These are phyloP conservation scores for Coremacera marginata DNA, from an alignment of 2,888 invertebrate genomes.

Conservation along the genomic window DNA sequence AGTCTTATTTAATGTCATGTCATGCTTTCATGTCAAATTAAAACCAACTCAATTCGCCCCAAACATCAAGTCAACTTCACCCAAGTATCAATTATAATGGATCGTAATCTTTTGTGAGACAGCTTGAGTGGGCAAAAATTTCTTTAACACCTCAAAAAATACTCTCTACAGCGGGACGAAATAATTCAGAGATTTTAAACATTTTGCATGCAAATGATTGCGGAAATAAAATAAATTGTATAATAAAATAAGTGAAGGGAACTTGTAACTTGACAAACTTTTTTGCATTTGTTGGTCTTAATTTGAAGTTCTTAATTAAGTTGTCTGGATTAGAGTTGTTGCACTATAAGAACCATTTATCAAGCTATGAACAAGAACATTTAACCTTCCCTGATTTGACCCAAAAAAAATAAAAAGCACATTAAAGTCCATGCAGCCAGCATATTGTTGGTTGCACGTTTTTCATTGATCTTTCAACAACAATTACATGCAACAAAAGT, in stretches of 20 bases:
- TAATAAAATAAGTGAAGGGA: not conserved
- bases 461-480: not conserved
- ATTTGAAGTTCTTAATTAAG: not conserved
- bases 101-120: not conserved
- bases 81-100: not conserved
- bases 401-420: too few species aligned
- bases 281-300: not conserved
- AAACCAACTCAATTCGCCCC: not conserved
- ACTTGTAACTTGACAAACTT: not conserved
- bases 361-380: too few species aligned
- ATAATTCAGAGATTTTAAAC: constrained; percentile 10
- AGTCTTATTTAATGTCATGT: too few species aligned
- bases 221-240: not conserved
- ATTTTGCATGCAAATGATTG: constrained; percentile 1
- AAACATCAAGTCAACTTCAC: not conserved
- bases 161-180: not conserved
- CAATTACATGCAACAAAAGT: not conserved
- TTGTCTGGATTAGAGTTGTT: too few species aligned
- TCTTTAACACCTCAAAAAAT: not conserved
- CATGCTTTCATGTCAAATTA: too few species aligned
- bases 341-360: too few species aligned
- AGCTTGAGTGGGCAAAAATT: not conserved
- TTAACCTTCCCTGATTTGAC: too few species aligned
- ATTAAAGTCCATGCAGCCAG: not conserved
- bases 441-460: not conserved